Conservation (phyloP, 2,797 vertebrate species). For the Danio tinwini region DNA sequence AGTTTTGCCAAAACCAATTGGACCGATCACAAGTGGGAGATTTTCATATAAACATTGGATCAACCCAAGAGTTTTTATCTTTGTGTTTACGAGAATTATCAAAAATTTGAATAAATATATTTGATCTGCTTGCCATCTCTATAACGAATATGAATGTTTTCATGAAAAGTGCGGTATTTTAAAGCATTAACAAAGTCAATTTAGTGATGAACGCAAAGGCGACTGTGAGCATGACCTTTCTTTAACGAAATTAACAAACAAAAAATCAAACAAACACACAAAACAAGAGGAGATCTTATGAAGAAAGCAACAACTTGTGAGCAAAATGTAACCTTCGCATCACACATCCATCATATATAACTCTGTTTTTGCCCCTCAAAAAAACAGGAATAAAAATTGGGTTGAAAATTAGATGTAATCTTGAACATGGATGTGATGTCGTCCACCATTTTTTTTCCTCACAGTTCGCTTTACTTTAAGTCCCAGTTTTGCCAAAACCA, state of each 20-base stretch:
- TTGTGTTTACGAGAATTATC: conserved; percentile 12
- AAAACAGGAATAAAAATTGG: too few relatives aligned
- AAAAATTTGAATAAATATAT: conserved; percentile 21
- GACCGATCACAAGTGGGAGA: neutral
- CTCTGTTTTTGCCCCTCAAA: neutral
- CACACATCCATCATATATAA: conserved; percentile 44
- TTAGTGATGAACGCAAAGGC: conserved; percentile 19
- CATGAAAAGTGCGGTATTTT: conserved; percentile 3
- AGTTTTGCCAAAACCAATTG: conserved; percentile 14
- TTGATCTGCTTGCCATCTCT: conserved; percentile 10
- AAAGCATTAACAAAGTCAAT: conserved; percentile 5
- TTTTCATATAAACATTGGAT: conserved; percentile 7
- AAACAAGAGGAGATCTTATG: conserved; percentile 25
- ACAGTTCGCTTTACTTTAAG: conserved; percentile 7
- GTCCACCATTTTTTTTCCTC: neutral
- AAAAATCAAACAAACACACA: conserved; percentile 9
- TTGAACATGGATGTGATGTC: conserved; percentile 21
- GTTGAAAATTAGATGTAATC: too few relatives aligned
- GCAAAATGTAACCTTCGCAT: conserved; percentile 47
- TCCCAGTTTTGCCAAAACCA: conserved; percentile 25
- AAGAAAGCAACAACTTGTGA: conserved; percentile 26
- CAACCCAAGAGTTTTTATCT: neutral
- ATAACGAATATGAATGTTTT: neutral
- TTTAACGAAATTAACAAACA: neutral
- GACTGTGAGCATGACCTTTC: conserved; percentile 23